Evolutionary conservation across 2,113 vertebrate species (phyloP), one percentile per base, ranked within the genome.

Genomic region (Heptranchias perlo): DNA sequence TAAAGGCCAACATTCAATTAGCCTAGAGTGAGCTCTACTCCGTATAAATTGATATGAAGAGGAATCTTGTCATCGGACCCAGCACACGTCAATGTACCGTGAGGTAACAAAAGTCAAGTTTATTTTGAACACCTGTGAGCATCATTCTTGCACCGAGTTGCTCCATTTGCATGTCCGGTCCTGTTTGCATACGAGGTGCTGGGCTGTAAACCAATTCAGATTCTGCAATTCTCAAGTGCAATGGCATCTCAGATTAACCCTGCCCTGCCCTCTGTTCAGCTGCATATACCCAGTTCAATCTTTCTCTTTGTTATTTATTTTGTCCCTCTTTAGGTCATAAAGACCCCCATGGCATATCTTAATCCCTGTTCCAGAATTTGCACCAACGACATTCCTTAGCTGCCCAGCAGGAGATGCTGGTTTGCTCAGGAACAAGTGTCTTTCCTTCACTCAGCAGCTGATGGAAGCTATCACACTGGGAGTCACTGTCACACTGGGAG

Each of bases 91-190:
- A 93, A 44, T 62, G 89, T 18, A 62, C 89, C n/a, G 23, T 44
- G 35, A 62, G 1, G 58, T 23, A 91, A 93, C n/a, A 64, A 28
- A 62, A 93, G 35, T 61, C 54, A 61, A 58, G 58, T 62, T 93
- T 93, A 93, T 64, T 93, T 62, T 93, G 89, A 62, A 93, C 89
- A 93, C 58, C 89, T 93, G 89, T 62, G 89, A 64, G 16, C 31
- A 93, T 93, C 3, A 7, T 44, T 39, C 18, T 14, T 14, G 87
- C 28, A n/a, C 52, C 52, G 61, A 58, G 31, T n/a, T 93, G 89
- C 58, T 93, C 0, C 10, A 62, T 44, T 64, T 93, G 35, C 58
- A 62, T 93, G n/a, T 93, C 28, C 18, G 18, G n/a, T 93, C 35
- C n/a, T 39, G 89, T 93, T 93, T 93, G 58, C 35, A 62, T 93